phyloP scores from a whole-genome alignment of 2,797 vertebrate genomes.

The Esox lucius region DNA sequence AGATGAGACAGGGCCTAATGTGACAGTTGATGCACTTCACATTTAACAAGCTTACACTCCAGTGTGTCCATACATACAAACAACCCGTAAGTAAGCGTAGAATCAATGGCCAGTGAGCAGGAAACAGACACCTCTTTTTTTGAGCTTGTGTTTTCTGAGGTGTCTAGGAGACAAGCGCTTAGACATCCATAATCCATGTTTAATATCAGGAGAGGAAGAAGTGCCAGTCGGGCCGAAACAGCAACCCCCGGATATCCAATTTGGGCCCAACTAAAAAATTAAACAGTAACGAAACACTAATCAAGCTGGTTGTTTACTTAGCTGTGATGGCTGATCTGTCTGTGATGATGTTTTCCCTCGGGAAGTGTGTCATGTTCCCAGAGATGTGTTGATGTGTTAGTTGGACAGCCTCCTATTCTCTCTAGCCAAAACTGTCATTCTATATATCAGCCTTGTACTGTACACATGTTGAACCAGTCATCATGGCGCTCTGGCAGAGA shows the following conservation, averaged over 20 bases:
- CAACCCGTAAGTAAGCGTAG: conserved; percentile 67
- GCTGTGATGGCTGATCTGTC: conserved; percentile 67
- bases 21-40: conserved; percentile 73
- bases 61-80: conserved; percentile 76
- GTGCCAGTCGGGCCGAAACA: conserved; percentile 40
- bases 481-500: background rate
- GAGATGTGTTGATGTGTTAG: conserved; percentile 40
- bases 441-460: conserved; percentile 3
- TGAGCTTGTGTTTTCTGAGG: conserved; percentile 16
- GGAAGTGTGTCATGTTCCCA: conserved; percentile 30
- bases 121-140: conserved; percentile 16
- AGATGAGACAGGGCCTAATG: conserved; percentile 50
- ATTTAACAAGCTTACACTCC: conserved; percentile 73
- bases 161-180: conserved; percentile 49
- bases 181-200: conserved; percentile 74
- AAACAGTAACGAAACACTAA: conserved; percentile 76
- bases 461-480: background rate
- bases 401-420: conserved; percentile 35
- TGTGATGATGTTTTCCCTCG: conserved; percentile 52
- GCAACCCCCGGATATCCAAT: conserved; percentile 66
- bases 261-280: conserved; percentile 78
- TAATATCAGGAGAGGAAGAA: conserved; percentile 61
- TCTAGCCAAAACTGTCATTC: conserved; percentile 41
- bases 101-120: conserved; percentile 62
- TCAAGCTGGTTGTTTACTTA: conserved; percentile 75